Base-by-base conservation (phyloP, 2,113 vertebrate species). In the Myrmophylax atrothorax region DNA sequence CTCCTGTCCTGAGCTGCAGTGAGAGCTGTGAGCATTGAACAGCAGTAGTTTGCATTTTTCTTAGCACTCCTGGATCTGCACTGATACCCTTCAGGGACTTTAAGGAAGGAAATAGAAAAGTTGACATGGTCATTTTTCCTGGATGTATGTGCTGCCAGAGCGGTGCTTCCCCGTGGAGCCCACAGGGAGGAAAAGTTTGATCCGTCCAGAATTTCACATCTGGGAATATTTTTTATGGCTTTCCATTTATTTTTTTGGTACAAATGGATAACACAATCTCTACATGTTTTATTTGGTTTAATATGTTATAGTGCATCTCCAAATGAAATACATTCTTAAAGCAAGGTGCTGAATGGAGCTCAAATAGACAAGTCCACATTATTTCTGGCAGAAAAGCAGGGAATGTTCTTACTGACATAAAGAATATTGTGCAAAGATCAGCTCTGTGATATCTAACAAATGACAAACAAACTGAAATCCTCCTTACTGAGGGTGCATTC, bases 391-490 rank as follows among this genome's bases (percentile, higher is more conserved):
- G 56, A 62, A 90, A 89, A 81, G 56, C 31, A 35, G n/a, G 42
- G n/a, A 19, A 49, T 89, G 49, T 81, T 84, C 90, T 53, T 82
- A 75, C 46, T 87, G 76, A 31, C 60, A 50, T 59, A 60, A 94
- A 77, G 83, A 90, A 58, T 90, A 94, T 62, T 90, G 62, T 94
- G 66, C 73, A 82, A 90, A 87, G 56, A 87, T 44, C 69, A 82
- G 52, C 22, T 73, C 53, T 72, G 69, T 72, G 58, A 18, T 93
- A 81, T 52, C 52, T 50, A 75, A 75, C n/a, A 89, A 88, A 92
- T 58, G 83, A 70, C 56, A 92, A 93, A 78, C 58, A 58, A 93
- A 90, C 91, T 89, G 23, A 93, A 96, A 87, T 78, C 58, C 46
- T 72, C 58, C n/a, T 86, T 81, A 56, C 69, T 46, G 33, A 67